These are phyloP conservation scores for Drosophila eohydei DNA, from an alignment of 2,888 invertebrate genomes.

Conservation along the genomic window DNA sequence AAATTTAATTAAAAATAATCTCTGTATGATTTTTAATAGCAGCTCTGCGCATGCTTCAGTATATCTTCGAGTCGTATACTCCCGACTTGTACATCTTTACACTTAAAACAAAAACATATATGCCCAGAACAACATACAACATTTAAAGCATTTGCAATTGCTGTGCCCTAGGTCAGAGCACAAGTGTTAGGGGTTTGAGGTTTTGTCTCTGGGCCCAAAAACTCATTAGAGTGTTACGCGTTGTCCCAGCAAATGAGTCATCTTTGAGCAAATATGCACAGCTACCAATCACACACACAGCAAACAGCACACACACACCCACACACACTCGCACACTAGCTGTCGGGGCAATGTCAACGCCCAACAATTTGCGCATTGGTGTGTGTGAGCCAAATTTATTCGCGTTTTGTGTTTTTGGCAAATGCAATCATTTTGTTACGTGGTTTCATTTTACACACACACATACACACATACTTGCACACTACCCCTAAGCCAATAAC, in stretches of 20 bases:
- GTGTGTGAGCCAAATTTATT: conserved; percentile 38
- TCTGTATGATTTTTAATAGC: no score
- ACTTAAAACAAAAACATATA: not conserved
- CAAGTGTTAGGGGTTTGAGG: not conserved
- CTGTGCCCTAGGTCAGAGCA: not conserved
- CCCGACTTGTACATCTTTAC: no score
- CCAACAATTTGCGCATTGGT: conserved; percentile 18
- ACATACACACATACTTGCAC: not conserved
- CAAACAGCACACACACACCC: conserved; percentile 11
- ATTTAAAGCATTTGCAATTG: not conserved
- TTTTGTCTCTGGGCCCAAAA: conserved; percentile 34
- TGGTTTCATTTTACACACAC: conserved; percentile 61
- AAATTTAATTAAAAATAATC: no score
- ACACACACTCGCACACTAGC: not conserved
- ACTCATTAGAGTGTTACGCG: conserved; percentile 67
- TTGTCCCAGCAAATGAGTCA: conserved; percentile 65
- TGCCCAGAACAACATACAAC: not conserved
- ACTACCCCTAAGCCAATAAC: conserved; percentile 60
- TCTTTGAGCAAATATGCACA: conserved; percentile 42
- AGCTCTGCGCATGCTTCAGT: no score
- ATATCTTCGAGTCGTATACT: no score
- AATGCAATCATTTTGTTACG: conserved; percentile 76
- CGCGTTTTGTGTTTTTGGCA: conserved; percentile 61
- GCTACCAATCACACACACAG: conserved; percentile 29
- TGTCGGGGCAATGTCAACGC: conserved; percentile 46